These are phyloP conservation scores for Chelonia mydas DNA, from an alignment of 2,797 vertebrate species.

Conservation along the genomic window DNA sequence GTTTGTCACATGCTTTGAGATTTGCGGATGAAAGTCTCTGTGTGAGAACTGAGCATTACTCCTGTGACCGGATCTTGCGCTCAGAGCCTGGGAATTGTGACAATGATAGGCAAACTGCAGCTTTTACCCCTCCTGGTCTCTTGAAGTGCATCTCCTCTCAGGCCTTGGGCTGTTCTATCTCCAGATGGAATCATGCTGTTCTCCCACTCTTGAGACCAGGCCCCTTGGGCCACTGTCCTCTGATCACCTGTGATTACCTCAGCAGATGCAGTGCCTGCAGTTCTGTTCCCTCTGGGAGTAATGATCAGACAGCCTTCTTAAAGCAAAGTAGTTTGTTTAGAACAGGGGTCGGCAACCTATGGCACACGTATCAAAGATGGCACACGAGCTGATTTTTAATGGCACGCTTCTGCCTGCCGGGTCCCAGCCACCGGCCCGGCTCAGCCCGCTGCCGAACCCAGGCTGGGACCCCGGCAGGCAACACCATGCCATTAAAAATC, in stretches of 20 bases:
- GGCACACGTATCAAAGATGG: no score
- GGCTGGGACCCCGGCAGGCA: no score
- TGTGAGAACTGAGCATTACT: not conserved
- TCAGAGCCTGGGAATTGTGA: not conserved
- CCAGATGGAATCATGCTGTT: not conserved
- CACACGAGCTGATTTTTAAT: no score
- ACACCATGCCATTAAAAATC: no score
- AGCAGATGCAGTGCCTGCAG: not conserved
- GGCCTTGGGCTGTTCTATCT: not conserved
- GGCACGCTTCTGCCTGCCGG: no score
- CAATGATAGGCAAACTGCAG: not conserved
- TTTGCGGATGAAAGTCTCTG: not conserved
- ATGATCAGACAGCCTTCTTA: not conserved
- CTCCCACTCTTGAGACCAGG: not conserved
- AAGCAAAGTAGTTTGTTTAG: not conserved
- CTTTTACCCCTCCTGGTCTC: not conserved
- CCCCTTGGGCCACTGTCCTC: not conserved
- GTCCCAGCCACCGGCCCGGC: no score
- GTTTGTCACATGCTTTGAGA: not conserved
- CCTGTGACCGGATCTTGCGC: not conserved
- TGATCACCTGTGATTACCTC: not conserved
- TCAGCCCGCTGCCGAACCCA: no score
- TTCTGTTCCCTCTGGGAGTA: not conserved
- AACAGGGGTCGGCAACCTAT: not conserved
- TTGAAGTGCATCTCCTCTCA: not conserved